Base-by-base conservation (phyloP, 2,113 vertebrate genomes). In the Chlorocebus sabaeus region DNA sequence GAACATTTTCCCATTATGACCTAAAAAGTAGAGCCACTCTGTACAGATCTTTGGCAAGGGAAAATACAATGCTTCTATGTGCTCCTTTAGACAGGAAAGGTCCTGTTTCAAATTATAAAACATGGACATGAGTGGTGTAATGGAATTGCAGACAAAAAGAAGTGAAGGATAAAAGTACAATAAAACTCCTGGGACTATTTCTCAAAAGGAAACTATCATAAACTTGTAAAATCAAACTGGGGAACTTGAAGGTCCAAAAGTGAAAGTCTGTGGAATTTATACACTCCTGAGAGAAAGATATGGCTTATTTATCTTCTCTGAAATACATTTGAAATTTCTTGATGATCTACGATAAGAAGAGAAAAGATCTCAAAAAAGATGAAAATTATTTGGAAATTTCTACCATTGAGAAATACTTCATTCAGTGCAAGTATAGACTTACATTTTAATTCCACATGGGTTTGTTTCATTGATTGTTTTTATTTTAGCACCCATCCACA, bases 341-440 rank as follows among this genome's bases (percentile, higher is more conserved):
- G 57, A 76, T 64, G 5, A 89, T 35, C 11, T 90, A 27, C 85
- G 10, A 10, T 52, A 80, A 90, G 50, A 40, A 70, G 30, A 90
- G 35, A 52, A 61, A 90, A 72, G 75, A 57, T 86, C 96, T 93
- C 52, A 72, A 79, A 59, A 30, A 23, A 57, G 16, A n/a, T 78
- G 40, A 96, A 78, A 81, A 92, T 79, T 95, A 93, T 95, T 93
- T 27, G 43, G 23, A 61, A 61, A 50, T 59, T 90, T 93, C 91
- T 92, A 76, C 25, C 8, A n/a, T 16, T 35, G 76, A 93, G 64
- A 52, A 91, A 91, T 48, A 81, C 22, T 89, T 93, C 67, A 68
- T 14, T 12, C 11, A 27, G 16, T 38, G 6, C 18, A 81, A 76
- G 20, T 79, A 70, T 75, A 3, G 30, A 67, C 27, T 45, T 82